These are phyloP conservation scores for Nibea albiflora DNA, from an alignment of 2,113 vertebrate genomes.

Conservation along the genomic window DNA sequence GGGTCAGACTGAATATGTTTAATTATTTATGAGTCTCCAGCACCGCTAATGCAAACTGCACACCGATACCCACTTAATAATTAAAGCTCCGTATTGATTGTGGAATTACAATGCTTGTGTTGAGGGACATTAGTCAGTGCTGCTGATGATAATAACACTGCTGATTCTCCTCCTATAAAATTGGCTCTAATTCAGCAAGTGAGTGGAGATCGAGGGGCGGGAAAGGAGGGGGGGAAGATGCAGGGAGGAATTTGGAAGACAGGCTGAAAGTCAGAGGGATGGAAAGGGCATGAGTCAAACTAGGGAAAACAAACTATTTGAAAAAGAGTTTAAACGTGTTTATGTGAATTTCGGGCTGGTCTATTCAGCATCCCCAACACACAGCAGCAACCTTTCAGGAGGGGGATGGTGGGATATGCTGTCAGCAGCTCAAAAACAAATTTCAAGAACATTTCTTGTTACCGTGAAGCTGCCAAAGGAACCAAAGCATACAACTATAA, in stretches of 20 bases:
- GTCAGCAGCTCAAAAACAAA: background rate
- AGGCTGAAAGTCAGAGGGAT: constrained; percentile 17
- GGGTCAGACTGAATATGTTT: constrained; percentile 63
- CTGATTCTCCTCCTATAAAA: constrained; percentile 60
- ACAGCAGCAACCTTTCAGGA: background rate
- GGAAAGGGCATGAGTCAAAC: constrained; percentile 15
- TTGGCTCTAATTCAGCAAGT: constrained; percentile 50
- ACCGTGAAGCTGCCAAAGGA: background rate
- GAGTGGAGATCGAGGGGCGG: constrained; percentile 16
- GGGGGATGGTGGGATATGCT: background rate
- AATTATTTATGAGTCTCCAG: constrained; percentile 73
- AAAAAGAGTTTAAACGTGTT: background rate
- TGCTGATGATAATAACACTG: constrained; percentile 68
- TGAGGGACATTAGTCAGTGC: constrained; percentile 72
- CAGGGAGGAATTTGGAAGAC: constrained; percentile 30
- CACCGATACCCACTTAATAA: constrained; percentile 76
- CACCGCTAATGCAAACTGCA: constrained; percentile 68
- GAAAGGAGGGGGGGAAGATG: background rate
- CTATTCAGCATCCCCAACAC: background rate
- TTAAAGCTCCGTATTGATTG: constrained; percentile 78
- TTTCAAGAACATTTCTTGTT: too few species aligned
- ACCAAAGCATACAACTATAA: background rate
- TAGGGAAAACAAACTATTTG: constrained; percentile 18
- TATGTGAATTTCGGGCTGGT: too few species aligned
- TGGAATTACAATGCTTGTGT: constrained; percentile 72